These are phyloP conservation scores for Crotalus helleri DNA, from an alignment of 2,113 vertebrate genomes.

Conservation along the genomic window DNA sequence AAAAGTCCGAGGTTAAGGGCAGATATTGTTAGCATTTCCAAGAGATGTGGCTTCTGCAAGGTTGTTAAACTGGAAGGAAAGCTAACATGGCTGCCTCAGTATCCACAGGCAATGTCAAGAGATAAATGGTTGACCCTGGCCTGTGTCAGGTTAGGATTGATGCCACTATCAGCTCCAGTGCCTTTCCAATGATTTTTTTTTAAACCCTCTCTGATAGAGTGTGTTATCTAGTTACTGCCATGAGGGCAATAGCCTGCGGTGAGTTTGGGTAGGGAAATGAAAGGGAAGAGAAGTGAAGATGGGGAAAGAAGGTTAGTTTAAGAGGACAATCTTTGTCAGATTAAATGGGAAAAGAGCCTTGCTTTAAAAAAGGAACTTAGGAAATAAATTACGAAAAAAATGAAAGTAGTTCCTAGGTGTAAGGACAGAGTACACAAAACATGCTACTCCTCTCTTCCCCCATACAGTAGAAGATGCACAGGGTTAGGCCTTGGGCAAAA, in stretches of 20 bases:
- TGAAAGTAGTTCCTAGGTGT: slow-evolving; percentile 79
- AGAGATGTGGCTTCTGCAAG: slow-evolving; percentile 82
- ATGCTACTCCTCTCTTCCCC: slow-evolving; percentile 54
- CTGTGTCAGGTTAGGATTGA: slow-evolving; percentile 98
- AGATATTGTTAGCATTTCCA: slow-evolving; percentile 68
- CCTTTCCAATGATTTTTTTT: slow-evolving; percentile 97
- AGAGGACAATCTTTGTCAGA: slow-evolving; percentile 91
- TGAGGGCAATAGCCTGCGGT: slow-evolving; percentile 90
- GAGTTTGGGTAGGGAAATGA: slow-evolving; percentile 75
- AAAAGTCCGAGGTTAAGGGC: slow-evolving; percentile 40
- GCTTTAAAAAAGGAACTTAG: slow-evolving; percentile 48
- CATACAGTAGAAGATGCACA: slow-evolving; percentile 30
- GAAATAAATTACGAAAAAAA: slow-evolving; percentile 70
- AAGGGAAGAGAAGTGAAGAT: background rate
- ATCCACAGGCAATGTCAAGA: slow-evolving; percentile 94
- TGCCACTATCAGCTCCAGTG: slow-evolving; percentile 97
- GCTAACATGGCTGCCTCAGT: slow-evolving; percentile 86
- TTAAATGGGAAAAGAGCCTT: slow-evolving; percentile 90
- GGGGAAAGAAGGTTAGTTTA: slow-evolving; percentile 89
- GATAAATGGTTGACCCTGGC: slow-evolving; percentile 99
- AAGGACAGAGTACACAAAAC: slow-evolving; percentile 78
- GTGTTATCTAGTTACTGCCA: slow-evolving; percentile 99
- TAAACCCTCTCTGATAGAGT: slow-evolving; percentile 93
- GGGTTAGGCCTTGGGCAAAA: slow-evolving; percentile 69
- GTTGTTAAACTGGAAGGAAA: slow-evolving; percentile 85